Conservation (phyloP, 2,113 vertebrate genomes). For the Thunnus maccoyii region DNA sequence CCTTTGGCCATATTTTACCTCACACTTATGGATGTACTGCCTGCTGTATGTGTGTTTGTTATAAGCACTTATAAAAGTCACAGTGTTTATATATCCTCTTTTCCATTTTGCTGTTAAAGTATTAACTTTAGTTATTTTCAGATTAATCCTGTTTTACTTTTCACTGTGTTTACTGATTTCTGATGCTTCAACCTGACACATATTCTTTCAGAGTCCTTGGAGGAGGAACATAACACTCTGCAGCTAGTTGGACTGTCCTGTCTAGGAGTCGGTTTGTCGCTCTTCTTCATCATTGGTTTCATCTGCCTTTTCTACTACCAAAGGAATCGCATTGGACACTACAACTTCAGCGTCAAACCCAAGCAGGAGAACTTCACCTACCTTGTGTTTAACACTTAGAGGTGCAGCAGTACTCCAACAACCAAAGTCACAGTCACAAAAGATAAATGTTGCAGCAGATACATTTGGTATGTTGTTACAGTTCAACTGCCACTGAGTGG, state of each 20-base stretch:
- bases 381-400: constrained; percentile 76
- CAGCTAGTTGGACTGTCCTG: constrained; percentile 66
- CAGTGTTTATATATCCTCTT: not conserved
- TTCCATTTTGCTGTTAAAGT: not conserved
- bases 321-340: constrained; percentile 83
- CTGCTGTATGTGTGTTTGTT: not conserved
- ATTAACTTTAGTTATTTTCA: not conserved
- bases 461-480: not conserved
- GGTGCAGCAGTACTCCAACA: not conserved
- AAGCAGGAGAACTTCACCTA: constrained; percentile 82
- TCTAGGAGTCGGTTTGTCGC: constrained; percentile 75
- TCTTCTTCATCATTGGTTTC: constrained; percentile 65
- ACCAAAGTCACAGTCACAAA: not conserved
- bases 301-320: constrained; percentile 75
- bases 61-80: not conserved
- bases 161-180: not conserved
- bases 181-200: not conserved
- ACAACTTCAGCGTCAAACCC: constrained; percentile 80
- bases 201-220: constrained; percentile 36
- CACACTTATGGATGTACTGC: too few species aligned
- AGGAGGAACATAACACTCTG: constrained; percentile 9
- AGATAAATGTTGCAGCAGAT: not conserved
- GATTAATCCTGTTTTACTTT: not conserved
- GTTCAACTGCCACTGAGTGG: constrained; percentile 8
- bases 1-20: too few species aligned